Conservation (phyloP, 1,140 invertebrate species). For the Mya arenaria region DNA sequence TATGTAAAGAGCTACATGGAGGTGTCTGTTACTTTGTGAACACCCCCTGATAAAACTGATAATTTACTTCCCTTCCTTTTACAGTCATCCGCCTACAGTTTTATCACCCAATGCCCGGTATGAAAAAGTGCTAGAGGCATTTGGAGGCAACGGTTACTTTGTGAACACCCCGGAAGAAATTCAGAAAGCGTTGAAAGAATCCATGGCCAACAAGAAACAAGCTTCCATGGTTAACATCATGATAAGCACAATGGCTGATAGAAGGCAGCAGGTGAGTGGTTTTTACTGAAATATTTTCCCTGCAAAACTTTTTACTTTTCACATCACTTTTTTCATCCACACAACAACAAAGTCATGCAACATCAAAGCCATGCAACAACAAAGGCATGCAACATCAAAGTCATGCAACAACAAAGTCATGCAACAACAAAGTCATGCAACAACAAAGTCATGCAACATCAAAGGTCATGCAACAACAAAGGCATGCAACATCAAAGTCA, state of each 20-base stretch:
- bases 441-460: no score
- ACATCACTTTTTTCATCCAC: neutral
- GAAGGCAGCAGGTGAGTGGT: conserved; percentile 90
- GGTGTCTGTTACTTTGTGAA: no score
- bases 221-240: conserved; percentile 95
- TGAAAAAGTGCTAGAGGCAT: conserved; percentile 94
- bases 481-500: no score
- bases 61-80: no score
- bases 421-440: no score
- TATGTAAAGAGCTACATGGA: no score
- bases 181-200: conserved; percentile 85
- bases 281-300: neutral
- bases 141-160: conserved; percentile 90
- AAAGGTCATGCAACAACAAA: no score
- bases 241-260: conserved; percentile 92
- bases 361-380: neutral
- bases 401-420: no score
- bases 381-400: no score
- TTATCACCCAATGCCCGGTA: conserved; percentile 90
- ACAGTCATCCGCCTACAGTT: conserved; percentile 86
- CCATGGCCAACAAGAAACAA: conserved; percentile 85
- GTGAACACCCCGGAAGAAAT: conserved; percentile 90
- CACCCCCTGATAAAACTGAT: no score
- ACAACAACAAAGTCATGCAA: neutral
- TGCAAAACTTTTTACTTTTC: neutral